Evolutionary conservation across 2,888 invertebrate species (phyloP), one percentile per base, ranked within the genome.

Genomic region (Mythimna pallens): DNA sequence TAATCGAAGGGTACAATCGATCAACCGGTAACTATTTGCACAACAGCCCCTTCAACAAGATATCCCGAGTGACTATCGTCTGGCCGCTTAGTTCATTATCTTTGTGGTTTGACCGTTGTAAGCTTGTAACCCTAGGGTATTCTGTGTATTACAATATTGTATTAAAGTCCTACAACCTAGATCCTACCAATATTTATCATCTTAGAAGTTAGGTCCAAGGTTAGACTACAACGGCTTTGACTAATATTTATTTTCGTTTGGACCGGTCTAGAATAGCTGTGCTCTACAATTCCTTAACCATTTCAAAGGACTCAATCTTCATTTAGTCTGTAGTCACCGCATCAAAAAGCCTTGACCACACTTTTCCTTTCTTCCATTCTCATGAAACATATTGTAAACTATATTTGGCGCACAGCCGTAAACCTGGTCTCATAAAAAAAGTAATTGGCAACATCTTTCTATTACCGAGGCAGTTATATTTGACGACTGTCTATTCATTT

Each of bases 401-500:
- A 77, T 70, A 73, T 77, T 70, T 71, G 64, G 73, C 65, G 25
- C n/a, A 47, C 17, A 54, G 20, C 52, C 47, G 12, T 81, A 68
- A 80, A 82, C 70, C 43, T 61, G 34, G 34, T 57, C 67, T 70
- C 81, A 72, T 84, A 84, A 84, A 84, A 79, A 82, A 80, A 77
- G 80, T 82, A 80, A 80, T 73, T 78, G 74, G 62, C 66, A 57
- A 80, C 80, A 77, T 80, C 40, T 80, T 73, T 70, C 76, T 65
- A 82, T 77, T 80, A 82, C 70, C 55, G 67, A 36, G 61, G 73
- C 77, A 57, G 65, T 84, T 80, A 81, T 70, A 83, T 78, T 84
- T 84, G 67, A 84, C 68, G 75, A 66, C 72, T 77, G 69, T 75
- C 71, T 78, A 82, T 82, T 84, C 59, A 61, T 72, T 80, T 83